A percentile compares a stretch with the other conserved stretches of the same genome.
Evolutionary conservation across 2,888 invertebrate genomes (phyloP).

Genomic region (Shargacucullia verbasci): DNA sequence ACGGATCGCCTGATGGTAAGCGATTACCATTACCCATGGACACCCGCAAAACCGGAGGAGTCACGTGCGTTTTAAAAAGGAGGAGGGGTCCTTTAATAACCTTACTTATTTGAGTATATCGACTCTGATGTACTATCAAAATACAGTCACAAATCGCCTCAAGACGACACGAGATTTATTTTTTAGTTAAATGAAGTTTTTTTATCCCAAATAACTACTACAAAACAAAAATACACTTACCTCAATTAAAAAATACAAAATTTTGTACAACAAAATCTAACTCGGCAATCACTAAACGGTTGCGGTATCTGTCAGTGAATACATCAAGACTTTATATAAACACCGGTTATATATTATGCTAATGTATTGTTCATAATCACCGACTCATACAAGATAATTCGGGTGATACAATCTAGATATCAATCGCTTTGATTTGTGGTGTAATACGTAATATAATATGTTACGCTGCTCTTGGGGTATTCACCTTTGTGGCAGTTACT

Average conservation of each 20-base stretch:
- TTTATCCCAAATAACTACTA: too few species aligned
- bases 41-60: too few species aligned
- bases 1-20: too few species aligned
- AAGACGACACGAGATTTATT: too few species aligned
- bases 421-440: slow-evolving; percentile 28
- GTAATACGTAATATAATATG: slow-evolving; percentile 20
- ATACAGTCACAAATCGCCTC: too few species aligned
- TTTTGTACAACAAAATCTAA: not conserved
- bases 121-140: too few species aligned
- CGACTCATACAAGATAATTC: slow-evolving; percentile 31
- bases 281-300: slow-evolving; percentile 9
- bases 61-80: too few species aligned
- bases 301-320: slow-evolving; percentile 7
- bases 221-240: not conserved
- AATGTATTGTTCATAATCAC: slow-evolving; percentile 24
- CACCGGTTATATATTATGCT: slow-evolving; percentile 4
- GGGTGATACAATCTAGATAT: slow-evolving; percentile 25
- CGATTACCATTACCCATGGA: too few species aligned
- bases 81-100: too few species aligned
- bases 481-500: slow-evolving; percentile 8
- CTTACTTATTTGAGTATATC: too few species aligned
- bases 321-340: slow-evolving; percentile 24
- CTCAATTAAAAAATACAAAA: not conserved
- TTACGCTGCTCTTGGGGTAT: slow-evolving; percentile 7
- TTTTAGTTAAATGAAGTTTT: too few species aligned